Evolutionary conservation across 2,888 invertebrate genomes (phyloP).

Genomic region (Seira ritae): DNA sequence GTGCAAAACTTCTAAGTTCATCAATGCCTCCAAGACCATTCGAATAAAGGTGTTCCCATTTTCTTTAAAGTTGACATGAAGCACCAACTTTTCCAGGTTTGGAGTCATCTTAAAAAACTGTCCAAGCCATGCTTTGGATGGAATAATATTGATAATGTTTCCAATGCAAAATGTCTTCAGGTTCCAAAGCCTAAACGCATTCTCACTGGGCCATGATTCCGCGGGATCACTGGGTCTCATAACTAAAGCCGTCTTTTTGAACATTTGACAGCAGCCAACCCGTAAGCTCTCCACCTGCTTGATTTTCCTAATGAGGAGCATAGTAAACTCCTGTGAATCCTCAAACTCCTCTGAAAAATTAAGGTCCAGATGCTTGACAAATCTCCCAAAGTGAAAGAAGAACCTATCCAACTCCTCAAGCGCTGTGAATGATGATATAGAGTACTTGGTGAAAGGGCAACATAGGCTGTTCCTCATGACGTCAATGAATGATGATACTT

Average conservation of each 20-base stretch:
- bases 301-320: conserved; percentile 44
- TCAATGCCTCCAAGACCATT: conserved; percentile 49
- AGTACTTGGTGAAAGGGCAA: conserved; percentile 59
- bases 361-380: conserved; percentile 55
- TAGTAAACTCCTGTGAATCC: conserved; percentile 48
- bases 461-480: conserved; percentile 53
- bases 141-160: conserved; percentile 51
- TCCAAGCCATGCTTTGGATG: conserved; percentile 52
- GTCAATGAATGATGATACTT: conserved; percentile 61
- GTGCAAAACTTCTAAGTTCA: conserved; percentile 29
- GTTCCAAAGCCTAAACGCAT: not conserved
- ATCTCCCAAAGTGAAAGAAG: conserved; percentile 61
- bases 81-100: conserved; percentile 56
- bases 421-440: conserved; percentile 50
- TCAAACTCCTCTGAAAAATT: conserved; percentile 57
- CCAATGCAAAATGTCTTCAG: conserved; percentile 60
- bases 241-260: conserved; percentile 34
- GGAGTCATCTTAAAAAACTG: conserved; percentile 60
- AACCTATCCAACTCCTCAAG: conserved; percentile 61
- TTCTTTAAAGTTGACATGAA: conserved; percentile 65
- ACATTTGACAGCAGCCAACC: conserved; percentile 62
- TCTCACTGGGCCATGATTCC: conserved; percentile 19
- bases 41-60: conserved; percentile 61
- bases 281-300: conserved; percentile 53
- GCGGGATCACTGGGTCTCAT: conserved; percentile 1